A percentile compares a stretch with the other conserved stretches of the same genome.
These are phyloP conservation scores for Pyrocoelia pectoralis DNA, from an alignment of 2,888 invertebrate species.

Conservation along the genomic window DNA sequence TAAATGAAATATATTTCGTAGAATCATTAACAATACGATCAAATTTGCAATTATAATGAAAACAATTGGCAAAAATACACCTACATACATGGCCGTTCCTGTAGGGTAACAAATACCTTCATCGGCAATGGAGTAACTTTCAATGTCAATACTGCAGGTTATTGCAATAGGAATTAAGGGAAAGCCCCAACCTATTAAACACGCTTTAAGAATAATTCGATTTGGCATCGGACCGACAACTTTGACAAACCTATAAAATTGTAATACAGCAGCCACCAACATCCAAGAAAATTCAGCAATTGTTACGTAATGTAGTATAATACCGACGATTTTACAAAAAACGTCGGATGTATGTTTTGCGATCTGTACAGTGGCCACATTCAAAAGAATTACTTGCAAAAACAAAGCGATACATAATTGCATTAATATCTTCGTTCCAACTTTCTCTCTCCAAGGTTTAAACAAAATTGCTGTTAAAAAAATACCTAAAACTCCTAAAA, in stretches of 20 bases:
- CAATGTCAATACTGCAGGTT: conserved; percentile 61
- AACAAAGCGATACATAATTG: conserved; percentile 65
- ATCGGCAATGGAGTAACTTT: conserved; percentile 61
- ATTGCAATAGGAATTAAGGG: conserved; percentile 64
- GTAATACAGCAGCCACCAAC: conserved; percentile 73
- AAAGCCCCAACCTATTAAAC: conserved; percentile 70
- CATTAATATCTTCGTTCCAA: conserved; percentile 68
- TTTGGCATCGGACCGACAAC: conserved; percentile 69
- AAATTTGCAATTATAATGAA: conserved; percentile 65
- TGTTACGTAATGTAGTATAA: conserved; percentile 70
- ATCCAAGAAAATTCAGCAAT: conserved; percentile 77
- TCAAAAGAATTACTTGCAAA: conserved; percentile 53
- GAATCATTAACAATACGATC: conserved; percentile 66
- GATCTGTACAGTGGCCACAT: conserved; percentile 12
- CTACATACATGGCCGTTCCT: conserved; percentile 64
- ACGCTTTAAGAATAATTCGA: conserved; percentile 68
- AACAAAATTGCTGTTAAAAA: conserved; percentile 65
- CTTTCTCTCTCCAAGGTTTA: conserved; percentile 68
- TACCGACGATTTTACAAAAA: conserved; percentile 67
- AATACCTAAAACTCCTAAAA: conserved; percentile 63
- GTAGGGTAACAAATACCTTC: conserved; percentile 65
- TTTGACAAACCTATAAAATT: conserved; percentile 71
- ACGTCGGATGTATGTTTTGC: conserved; percentile 54
- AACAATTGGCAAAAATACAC: conserved; percentile 65
- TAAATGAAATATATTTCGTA: conserved; percentile 61